Base-by-base conservation (phyloP, 2,888 invertebrate genomes). In the Lasius platythorax region DNA sequence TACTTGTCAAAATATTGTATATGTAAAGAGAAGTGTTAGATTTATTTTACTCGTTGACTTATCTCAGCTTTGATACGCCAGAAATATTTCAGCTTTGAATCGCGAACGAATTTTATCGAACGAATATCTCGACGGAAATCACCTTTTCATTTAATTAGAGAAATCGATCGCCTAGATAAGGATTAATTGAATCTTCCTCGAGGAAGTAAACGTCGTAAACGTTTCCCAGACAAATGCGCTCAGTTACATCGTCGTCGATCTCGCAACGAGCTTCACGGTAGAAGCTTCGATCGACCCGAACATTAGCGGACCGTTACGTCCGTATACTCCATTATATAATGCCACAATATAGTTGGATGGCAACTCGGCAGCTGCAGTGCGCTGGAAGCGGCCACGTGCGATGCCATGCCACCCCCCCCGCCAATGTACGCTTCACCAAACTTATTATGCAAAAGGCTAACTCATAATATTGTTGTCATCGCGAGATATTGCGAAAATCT, bases 301-400 rank as follows among this genome's bases (percentile, higher is more conserved):
- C 75, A 83, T 83, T 79, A 82, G 79, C 75, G 70, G 61, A 88
- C 83, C 85, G 85, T 87, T 88, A 85, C 76, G 74, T 82, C 68
- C 79, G 43, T 46, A 61, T 61, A 79, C 85, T 61, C 83, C 58
- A 82, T 88, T 87, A 85, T 82, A 85, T 68, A 87, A 87, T 53
- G 84, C 78, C 63, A 81, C 40, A 23, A 79, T 83, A 50, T 83
- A 50, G 56, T 87, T 56, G 61, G 67, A 64, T 78, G 83, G 66
- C 82, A 83, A 85, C 68, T 61, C 63, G 50, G 73, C 84, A 82
- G 73, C 66, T 74, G 84, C 74, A 30, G 28, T 56, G 40, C 50
- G 81, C 53, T 78, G 37, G 43, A 66, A 63, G 74, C 58, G 72
- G 72, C 79, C 79, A 79, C 58, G 79, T 79, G 79, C 72, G 72